Evolutionary conservation across 2,888 invertebrate species (phyloP).

Genomic region (Brenthis daphne): DNA sequence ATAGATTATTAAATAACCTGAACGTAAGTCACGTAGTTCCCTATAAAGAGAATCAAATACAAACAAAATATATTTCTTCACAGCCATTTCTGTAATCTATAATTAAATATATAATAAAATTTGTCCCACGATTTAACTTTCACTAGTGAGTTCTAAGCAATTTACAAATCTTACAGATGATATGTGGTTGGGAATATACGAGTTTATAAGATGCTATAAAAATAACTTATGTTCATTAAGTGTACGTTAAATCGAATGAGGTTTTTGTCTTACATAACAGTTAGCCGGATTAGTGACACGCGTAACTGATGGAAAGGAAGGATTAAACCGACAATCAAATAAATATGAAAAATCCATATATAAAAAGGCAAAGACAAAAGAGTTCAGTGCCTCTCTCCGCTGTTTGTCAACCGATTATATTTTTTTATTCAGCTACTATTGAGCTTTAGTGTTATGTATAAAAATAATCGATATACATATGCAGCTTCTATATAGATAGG

Average conservation of each 20-base stretch:
- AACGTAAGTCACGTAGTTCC: too few relatives aligned
- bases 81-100: neutral
- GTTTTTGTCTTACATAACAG: conserved; percentile 27
- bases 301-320: conserved; percentile 29
- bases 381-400: too few relatives aligned
- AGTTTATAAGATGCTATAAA: conserved; percentile 15
- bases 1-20: too few relatives aligned
- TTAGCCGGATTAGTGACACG: conserved; percentile 35
- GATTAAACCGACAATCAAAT: conserved; percentile 2
- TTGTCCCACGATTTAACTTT: conserved; percentile 17
- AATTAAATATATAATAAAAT: conserved; percentile 15
- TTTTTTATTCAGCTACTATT: too few relatives aligned
- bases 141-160: conserved; percentile 7
- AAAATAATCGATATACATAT: too few relatives aligned
- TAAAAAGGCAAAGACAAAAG: too few relatives aligned
- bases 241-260: conserved; percentile 19
- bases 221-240: conserved; percentile 18
- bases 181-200: conserved; percentile 10
- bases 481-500: too few relatives aligned
- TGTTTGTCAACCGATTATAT: too few relatives aligned
- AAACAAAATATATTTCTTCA: too few relatives aligned
- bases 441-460: too few relatives aligned
- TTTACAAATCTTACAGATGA: conserved; percentile 10
- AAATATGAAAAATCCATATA: neutral
- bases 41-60: too few relatives aligned